Evolutionary conservation across 2,113 vertebrate species (phyloP).

Genomic region (Grammomys dolichurus): DNA sequence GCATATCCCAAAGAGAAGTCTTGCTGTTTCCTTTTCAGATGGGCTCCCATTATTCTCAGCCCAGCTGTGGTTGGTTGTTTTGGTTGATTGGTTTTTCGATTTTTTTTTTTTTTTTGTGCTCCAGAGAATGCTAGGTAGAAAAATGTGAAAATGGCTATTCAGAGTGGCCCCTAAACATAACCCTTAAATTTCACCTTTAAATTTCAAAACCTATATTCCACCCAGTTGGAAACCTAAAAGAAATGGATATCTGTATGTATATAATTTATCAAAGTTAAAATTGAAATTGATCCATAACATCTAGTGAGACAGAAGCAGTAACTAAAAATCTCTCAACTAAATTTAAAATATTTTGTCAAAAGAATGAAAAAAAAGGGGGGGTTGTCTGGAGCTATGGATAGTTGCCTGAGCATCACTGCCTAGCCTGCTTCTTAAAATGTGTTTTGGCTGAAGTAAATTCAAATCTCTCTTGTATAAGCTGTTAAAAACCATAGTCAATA

Average conservation of each 20-base stretch:
- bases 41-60: background rate
- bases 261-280: background rate
- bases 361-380: background rate
- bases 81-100: too few relatives aligned
- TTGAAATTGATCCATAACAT: background rate
- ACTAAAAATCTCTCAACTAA: background rate
- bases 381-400: background rate
- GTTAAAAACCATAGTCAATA: conserved; percentile 7
- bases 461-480: background rate
- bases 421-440: conserved; percentile 14
- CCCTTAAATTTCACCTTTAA: background rate
- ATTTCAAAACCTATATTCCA: background rate
- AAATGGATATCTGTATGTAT: background rate
- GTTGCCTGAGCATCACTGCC: background rate
- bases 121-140: conserved; percentile 24
- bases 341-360: background rate
- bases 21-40: background rate
- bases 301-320: background rate
- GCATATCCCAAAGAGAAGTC: background rate
- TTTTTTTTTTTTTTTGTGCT: background rate
- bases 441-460: conserved; percentile 28
- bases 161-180: background rate
- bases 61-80: background rate
- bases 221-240: background rate
- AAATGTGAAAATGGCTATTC: background rate